Evolutionary conservation across 1,140 invertebrate species (phyloP), one percentile per base, ranked within the genome.

Genomic region (Tetramorium parvispinum): DNA sequence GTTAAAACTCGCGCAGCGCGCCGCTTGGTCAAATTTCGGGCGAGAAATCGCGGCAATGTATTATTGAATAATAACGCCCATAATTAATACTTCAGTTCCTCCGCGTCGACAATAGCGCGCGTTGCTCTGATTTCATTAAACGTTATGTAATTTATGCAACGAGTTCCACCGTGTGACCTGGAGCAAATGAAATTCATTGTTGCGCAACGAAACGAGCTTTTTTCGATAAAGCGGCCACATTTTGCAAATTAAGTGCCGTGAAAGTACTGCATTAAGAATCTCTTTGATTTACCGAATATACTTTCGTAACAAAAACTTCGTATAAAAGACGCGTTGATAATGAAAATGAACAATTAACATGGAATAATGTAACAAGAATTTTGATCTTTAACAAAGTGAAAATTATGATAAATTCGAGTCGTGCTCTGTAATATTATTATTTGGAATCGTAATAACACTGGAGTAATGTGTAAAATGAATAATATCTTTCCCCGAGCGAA

Each of bases 41-140:
- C 27, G 18, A 71, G 24, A 73, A 46, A 37, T 13, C 40, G 40
- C 53, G 43, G 55, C 27, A 59, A 83, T 83, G 27, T 75, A 83
- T 83, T 59, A 83, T 83, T 49, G 55, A 75, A 83, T 37, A 59
- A 71, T 73, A 83, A 83, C 71, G 55, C 46, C 24, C 79, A 83
- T 83, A 75, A 83, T 83, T 83, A 83, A 83, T 83, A 75, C 78
- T 81, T 81, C 16, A 70, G 65, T 73, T 82, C 13, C 53, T 83
- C 55, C 24, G 13, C 40, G 18, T 21, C 53, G 18, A 73, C 68
- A 83, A 73, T 75, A 27, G 32, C 32, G 77, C 49, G 13, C 68
- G 55, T 49, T 75, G 53, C 43, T 49, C 53, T 75, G 53, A 75
- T 83, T 83, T 83, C 68, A 75, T 83, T 73, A 59, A 83, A 73